Percentiles rank a stretch among this genome's conserved stretches.
These are phyloP conservation scores for Hipparchia sbordonii DNA, from an alignment of 2,888 invertebrate genomes.

Conservation along the genomic window DNA sequence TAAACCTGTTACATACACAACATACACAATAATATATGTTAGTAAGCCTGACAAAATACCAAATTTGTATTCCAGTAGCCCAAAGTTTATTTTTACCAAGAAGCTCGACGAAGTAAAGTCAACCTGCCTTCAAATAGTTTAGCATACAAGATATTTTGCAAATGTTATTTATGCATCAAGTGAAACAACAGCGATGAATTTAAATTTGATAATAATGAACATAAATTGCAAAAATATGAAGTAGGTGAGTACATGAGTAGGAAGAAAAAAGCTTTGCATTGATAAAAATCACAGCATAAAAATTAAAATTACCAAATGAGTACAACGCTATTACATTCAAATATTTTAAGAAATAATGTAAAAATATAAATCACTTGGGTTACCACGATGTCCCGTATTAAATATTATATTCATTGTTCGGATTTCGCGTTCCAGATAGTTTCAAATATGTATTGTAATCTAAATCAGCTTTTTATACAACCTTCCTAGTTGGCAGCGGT, in stretches of 20 bases:
- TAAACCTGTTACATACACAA: background rate
- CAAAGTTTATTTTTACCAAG: background rate
- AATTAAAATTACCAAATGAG: background rate
- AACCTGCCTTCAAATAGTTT: background rate
- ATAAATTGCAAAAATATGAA: background rate
- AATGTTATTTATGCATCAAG: background rate
- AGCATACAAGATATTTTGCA: background rate
- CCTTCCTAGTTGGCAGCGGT: slow-evolving; percentile 28
- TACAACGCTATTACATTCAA: background rate
- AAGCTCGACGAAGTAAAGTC: background rate
- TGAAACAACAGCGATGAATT: background rate
- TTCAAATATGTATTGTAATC: slow-evolving; percentile 19
- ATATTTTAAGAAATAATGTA: background rate
- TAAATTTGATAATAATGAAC: background rate
- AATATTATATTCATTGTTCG: slow-evolving; percentile 17
- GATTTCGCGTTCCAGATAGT: slow-evolving; percentile 28
- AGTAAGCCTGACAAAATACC: background rate
- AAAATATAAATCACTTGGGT: slow-evolving; percentile 9
- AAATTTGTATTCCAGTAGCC: background rate
- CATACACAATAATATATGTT: background rate
- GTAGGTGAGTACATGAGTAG: too few species aligned
- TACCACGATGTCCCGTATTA: slow-evolving; percentile 11
- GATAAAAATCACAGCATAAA: background rate
- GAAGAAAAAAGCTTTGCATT: too few species aligned
- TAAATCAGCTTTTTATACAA: slow-evolving; percentile 24